Evolutionary conservation across 2,797 vertebrate species (phyloP).

Genomic region (Staurois parvus): DNA sequence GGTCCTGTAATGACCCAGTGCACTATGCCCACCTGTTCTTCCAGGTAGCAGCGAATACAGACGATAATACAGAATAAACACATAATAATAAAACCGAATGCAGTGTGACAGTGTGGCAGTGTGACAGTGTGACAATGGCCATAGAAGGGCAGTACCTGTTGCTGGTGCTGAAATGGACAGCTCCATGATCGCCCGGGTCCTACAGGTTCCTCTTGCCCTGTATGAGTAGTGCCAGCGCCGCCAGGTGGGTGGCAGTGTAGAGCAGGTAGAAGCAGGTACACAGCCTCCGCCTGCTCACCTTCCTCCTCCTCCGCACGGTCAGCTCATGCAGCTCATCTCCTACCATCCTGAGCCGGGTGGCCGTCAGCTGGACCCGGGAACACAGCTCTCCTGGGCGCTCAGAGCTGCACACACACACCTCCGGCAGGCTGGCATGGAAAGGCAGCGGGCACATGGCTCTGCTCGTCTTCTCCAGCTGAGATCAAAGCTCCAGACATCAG

Average conservation of each 20-base stretch:
- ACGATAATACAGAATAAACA: too few relatives aligned
- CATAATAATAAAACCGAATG: too few relatives aligned
- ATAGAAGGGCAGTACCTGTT: constrained; percentile 47
- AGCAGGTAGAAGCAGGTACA: constrained; percentile 71
- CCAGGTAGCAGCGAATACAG: too few relatives aligned
- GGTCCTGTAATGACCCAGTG: too few relatives aligned
- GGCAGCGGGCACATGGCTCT: constrained; percentile 87
- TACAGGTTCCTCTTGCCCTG: constrained; percentile 86
- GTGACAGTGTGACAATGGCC: too few relatives aligned
- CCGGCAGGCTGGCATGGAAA: constrained; percentile 80
- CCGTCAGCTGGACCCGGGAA: constrained; percentile 80
- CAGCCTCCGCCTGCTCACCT: constrained; percentile 63
- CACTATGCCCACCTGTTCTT: too few relatives aligned
- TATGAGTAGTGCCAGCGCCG: constrained; percentile 85
- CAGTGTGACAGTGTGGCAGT: too few relatives aligned
- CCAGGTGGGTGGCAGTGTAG: constrained; percentile 79
- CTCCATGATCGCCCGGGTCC: constrained; percentile 31
- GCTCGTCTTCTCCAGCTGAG: constrained; percentile 66
- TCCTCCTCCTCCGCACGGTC: constrained; percentile 66
- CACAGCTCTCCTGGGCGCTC: constrained; percentile 72
- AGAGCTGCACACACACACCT: constrained; percentile 78
- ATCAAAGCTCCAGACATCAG: constrained; percentile 55
- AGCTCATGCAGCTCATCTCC: constrained; percentile 89
- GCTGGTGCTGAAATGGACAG: constrained; percentile 61
- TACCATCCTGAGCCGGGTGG: constrained; percentile 86